These are phyloP conservation scores for Laupala kohalensis DNA, from an alignment of 1,140 invertebrate species.

Conservation along the genomic window DNA sequence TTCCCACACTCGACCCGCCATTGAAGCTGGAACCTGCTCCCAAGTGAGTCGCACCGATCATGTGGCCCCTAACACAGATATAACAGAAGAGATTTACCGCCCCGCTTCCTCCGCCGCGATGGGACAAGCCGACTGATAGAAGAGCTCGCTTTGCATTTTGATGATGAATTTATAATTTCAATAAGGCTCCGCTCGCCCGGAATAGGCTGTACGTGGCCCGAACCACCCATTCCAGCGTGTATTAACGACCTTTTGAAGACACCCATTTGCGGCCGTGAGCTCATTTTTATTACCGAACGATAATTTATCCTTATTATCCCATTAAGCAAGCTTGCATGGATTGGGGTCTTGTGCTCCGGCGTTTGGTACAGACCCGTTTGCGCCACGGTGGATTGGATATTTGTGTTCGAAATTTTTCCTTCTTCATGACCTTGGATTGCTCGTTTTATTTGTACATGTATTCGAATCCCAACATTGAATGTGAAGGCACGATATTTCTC, in stretches of 20 bases:
- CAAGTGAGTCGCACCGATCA: neutral
- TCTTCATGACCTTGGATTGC: too few relatives aligned
- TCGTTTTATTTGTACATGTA: too few relatives aligned
- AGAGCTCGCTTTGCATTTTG: neutral
- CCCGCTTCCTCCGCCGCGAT: too few relatives aligned
- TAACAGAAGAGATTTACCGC: neutral
- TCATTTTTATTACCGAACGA: neutral
- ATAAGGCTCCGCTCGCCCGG: neutral
- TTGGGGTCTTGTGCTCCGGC: too few relatives aligned
- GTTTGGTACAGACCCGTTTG: too few relatives aligned
- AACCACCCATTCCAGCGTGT: neutral
- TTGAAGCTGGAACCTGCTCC: too few relatives aligned
- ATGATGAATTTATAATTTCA: neutral
- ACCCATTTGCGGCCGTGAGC: neutral
- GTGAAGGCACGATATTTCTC: too few relatives aligned
- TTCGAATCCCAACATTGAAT: too few relatives aligned
- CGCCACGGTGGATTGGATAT: too few relatives aligned
- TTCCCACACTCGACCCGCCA: too few relatives aligned
- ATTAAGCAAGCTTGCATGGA: neutral
- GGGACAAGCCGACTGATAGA: neutral
- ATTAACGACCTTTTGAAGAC: neutral
- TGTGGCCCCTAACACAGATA: neutral
- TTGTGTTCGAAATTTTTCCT: too few relatives aligned
- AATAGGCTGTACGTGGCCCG: too few relatives aligned
- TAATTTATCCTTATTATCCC: neutral